A percentile compares a stretch with the other conserved stretches of the same genome.
phyloP scores from a whole-genome alignment of 2,888 invertebrate genomes.

The Alloplasta piceator region DNA sequence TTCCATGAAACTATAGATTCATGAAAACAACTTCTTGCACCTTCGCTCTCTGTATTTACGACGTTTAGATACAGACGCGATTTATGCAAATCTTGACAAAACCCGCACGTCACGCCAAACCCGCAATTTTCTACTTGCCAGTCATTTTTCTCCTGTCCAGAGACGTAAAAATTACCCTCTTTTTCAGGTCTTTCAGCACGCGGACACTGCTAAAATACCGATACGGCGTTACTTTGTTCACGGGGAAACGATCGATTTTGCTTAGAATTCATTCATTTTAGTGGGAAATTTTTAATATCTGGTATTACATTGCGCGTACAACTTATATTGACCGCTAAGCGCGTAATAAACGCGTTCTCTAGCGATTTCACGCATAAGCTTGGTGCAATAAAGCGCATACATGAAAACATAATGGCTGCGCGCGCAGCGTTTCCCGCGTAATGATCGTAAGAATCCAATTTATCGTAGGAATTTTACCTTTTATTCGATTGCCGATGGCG shows the following conservation, averaged over 20 bases:
- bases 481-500: conserved; percentile 36
- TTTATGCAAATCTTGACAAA: conserved; percentile 9
- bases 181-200: too few relatives aligned
- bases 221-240: not conserved
- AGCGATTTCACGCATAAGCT: not conserved
- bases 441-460: conserved; percentile 44
- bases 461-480: conserved; percentile 32
- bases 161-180: too few relatives aligned
- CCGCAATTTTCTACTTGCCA: conserved; percentile 18
- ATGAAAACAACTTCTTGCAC: conserved; percentile 15
- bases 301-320: conserved; percentile 30
- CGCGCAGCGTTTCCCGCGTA: conserved; percentile 8
- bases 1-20: conserved; percentile 13
- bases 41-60: not conserved
- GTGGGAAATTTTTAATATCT: conserved; percentile 53
- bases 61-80: not conserved
- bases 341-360: conserved; percentile 9
- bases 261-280: conserved; percentile 36
- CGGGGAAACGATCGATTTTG: not conserved
- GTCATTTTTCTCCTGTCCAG: too few relatives aligned
- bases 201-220: too few relatives aligned
- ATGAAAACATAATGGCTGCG: not conserved
- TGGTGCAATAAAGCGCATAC: conserved; percentile 8
- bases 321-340: not conserved
- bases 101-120: not conserved